Percentiles rank a stretch among this genome's conserved stretches.
Evolutionary conservation across 2,888 invertebrate genomes (phyloP).

Genomic region (Crioceris asparagi): DNA sequence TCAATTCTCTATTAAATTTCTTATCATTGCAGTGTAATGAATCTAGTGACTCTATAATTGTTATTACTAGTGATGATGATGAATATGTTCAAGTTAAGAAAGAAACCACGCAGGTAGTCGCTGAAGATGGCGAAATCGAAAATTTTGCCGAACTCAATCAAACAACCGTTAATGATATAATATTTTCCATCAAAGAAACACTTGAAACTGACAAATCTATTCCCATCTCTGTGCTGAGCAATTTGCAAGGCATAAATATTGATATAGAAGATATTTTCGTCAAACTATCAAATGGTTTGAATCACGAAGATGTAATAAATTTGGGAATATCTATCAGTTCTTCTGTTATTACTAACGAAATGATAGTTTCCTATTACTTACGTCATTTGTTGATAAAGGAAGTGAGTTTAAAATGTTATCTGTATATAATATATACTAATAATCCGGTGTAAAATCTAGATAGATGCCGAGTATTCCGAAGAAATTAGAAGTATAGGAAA

Average conservation of each 20-base stretch:
- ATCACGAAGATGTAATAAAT: neutral
- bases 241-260: neutral
- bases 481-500: neutral
- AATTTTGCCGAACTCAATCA: neutral
- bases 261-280: neutral
- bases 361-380: neutral
- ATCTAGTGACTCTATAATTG: neutral
- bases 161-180: neutral
- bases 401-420: neutral
- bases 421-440: neutral
- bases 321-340: neutral
- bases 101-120: neutral
- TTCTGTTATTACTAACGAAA: neutral
- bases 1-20: neutral
- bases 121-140: neutral
- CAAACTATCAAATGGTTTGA: neutral
- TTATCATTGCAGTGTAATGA: neutral
- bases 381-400: neutral
- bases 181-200: neutral
- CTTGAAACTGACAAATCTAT: neutral
- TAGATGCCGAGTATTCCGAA: neutral
- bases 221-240: neutral
- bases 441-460: neutral
- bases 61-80: neutral
- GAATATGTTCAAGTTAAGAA: neutral